A percentile compares a stretch with the other conserved stretches of the same genome.
Evolutionary conservation across 2,113 vertebrate genomes (phyloP).

Genomic region (Perca fluviatilis): DNA sequence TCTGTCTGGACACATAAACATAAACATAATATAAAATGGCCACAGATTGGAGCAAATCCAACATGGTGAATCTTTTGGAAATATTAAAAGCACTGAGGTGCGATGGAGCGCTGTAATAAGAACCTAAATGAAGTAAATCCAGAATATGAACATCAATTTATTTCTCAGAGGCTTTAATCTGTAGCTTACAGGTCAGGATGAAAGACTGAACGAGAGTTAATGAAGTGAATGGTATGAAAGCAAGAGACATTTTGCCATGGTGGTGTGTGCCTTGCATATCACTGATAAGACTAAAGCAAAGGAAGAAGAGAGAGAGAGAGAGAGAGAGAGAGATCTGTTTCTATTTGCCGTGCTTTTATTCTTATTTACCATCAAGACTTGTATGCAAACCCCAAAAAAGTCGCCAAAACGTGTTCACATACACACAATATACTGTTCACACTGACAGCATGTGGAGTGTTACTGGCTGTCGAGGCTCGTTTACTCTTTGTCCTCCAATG

Average conservation of each 20-base stretch:
- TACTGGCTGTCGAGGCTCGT: neutral
- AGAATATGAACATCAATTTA: conserved; percentile 17
- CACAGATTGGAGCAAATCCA: neutral
- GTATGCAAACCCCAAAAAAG: neutral
- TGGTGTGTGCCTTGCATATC: conserved; percentile 8
- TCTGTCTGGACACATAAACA: neutral
- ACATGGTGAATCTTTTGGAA: neutral
- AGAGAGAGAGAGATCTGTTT: neutral
- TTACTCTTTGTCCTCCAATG: neutral
- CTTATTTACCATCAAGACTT: neutral
- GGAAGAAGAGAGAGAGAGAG: neutral
- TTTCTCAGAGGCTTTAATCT: conserved; percentile 2
- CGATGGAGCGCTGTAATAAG: neutral
- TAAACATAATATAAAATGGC: neutral
- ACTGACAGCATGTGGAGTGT: neutral
- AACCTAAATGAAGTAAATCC: conserved; percentile 4
- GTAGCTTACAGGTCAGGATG: conserved; percentile 2
- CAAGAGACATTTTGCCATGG: neutral
- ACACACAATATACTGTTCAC: neutral
- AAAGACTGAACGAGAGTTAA: neutral
- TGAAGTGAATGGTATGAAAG: conserved; percentile 4
- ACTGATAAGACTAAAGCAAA: conserved; percentile 39
- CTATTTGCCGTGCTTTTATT: conserved; percentile 15
- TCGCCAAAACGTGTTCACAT: neutral
- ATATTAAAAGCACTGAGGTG: neutral